These are phyloP conservation scores for Fregetta grallaria DNA, from an alignment of 2,113 vertebrate genomes.

Conservation along the genomic window DNA sequence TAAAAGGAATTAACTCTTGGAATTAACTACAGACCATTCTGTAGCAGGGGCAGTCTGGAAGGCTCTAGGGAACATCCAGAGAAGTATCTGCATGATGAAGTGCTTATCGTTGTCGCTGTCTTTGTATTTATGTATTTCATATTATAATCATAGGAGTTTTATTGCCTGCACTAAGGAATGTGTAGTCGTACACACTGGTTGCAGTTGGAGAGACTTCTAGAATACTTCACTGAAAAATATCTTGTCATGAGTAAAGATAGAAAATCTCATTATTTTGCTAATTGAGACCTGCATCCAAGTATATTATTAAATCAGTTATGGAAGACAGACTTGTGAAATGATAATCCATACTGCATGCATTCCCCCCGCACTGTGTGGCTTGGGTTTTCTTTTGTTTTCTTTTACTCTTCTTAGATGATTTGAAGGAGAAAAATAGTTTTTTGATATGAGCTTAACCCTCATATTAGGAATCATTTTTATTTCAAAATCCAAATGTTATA, in stretches of 20 bases:
- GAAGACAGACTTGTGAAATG: not conserved
- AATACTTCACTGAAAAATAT: not conserved
- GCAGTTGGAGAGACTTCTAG: not conserved
- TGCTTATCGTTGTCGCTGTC: not conserved
- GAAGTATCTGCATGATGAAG: not conserved
- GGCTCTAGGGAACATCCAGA: not conserved
- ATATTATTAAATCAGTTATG: not conserved
- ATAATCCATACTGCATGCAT: not conserved
- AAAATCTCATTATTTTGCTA: not conserved
- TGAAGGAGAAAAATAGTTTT: not conserved
- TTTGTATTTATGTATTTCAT: not conserved
- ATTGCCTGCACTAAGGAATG: not conserved
- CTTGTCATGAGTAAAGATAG: not conserved
- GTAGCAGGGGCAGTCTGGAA: not conserved
- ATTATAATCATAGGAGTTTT: not conserved
- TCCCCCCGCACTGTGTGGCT: not conserved
- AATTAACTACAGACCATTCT: not conserved
- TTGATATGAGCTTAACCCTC: not conserved
- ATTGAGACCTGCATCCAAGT: not conserved
- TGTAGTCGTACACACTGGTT: not conserved
- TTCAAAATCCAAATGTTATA: constrained; percentile 24
- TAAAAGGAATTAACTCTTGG: not conserved
- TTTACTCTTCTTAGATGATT: not conserved
- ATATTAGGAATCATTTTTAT: not conserved
- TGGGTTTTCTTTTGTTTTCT: not conserved